Evolutionary conservation across 2,113 vertebrate genomes (phyloP), one percentile per base, ranked within the genome.

Genomic region (Tamias sibiricus): DNA sequence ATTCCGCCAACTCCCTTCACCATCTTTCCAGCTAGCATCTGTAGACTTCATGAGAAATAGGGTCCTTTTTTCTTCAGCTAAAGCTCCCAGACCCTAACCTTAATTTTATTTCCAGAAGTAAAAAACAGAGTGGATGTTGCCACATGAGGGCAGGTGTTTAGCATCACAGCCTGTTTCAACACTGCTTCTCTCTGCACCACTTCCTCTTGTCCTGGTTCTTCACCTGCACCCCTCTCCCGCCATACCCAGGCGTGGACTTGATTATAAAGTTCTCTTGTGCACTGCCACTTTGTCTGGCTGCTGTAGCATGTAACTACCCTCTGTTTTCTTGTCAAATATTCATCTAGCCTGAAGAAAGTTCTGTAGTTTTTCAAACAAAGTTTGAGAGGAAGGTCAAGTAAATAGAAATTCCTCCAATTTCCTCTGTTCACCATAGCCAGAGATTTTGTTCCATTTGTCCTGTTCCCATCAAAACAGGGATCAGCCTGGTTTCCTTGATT

Each of bases 401-500:
- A 87, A 69, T 64, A 84, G 35, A 88, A 47, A 83, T 6, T 0
- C 82, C 96, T 96, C 86, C 0, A 0, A 87, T 98, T 97, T 97
- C 97, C 97, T 92, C 64, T n/a, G 95, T 22, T 35, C 35, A 8
- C 74, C 0, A 16, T 88, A 42, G 75, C 44, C 19, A 42, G 52
- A 89, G 84, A 82, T 98, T 91, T 95, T 92, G 92, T 97, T 96
- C 97, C 95, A 7, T 69, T 97, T 90, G 89, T 96, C 88, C 90
- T 0, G 0, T 95, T 97, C 96, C 93, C 97, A 97, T 89, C 95
- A 66, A 97, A 98, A 93, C 97, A 59, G 0, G 93, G 79, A 93
- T 97, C 12, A 24, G 96, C 93, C 95, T 75, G 7, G 20, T 96
- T 96, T 98, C 97, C 94, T 90, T 97, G 96, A 98, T 98, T 98